Percentiles rank a stretch among this genome's conserved stretches.
These are phyloP conservation scores for Grus americana DNA, from an alignment of 2,113 vertebrate genomes.

Conservation along the genomic window DNA sequence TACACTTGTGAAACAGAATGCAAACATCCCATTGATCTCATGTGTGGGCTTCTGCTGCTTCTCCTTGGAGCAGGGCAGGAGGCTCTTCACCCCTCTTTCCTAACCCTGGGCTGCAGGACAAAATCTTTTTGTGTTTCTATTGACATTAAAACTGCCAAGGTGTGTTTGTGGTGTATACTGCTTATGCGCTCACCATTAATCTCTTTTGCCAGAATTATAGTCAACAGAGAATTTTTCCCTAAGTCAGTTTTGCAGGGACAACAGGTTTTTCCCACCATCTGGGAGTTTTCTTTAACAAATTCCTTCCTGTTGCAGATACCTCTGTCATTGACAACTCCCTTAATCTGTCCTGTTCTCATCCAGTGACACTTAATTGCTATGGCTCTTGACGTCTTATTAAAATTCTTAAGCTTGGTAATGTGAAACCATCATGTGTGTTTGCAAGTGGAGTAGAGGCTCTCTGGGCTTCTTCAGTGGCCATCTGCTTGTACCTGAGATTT, in stretches of 20 bases:
- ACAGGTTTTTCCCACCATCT: neutral
- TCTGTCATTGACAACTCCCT: neutral
- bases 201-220: neutral
- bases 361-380: constrained; percentile 9
- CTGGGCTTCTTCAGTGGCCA: neutral
- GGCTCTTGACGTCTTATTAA: neutral
- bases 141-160: neutral
- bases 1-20: neutral
- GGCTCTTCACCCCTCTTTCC: neutral
- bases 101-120: neutral
- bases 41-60: neutral
- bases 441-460: neutral
- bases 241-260: neutral
- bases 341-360: neutral
- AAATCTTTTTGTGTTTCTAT: neutral
- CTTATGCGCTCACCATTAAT: neutral
- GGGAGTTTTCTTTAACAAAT: neutral
- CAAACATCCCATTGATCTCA: neutral
- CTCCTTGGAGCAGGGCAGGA: neutral
- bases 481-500: neutral
- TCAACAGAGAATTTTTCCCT: neutral
- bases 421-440: neutral
- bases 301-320: neutral
- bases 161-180: neutral
- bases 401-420: neutral